These are phyloP conservation scores for Magallana gigas DNA, from an alignment of 1,140 invertebrate species.

Conservation along the genomic window DNA sequence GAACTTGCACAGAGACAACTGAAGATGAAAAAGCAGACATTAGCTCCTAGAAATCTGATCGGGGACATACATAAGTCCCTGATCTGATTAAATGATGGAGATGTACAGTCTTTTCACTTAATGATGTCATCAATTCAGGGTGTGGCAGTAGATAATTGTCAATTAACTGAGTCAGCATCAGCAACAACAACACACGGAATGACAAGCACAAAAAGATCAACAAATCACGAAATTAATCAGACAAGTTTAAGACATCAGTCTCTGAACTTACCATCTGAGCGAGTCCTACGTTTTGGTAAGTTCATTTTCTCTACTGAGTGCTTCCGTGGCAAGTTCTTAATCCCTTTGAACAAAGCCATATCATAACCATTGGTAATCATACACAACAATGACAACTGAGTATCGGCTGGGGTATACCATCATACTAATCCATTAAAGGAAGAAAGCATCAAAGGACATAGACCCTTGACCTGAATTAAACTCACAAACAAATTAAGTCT, in stretches of 20 bases:
- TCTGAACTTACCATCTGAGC: background rate
- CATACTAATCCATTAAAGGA: slow-evolving; percentile 13
- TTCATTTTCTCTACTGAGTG: slow-evolving; percentile 23
- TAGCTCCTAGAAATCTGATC: no score
- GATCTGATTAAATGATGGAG: no score
- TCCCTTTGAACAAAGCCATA: slow-evolving; percentile 25
- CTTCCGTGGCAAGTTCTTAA: slow-evolving; percentile 10
- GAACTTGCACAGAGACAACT: no score
- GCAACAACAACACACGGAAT: no score
- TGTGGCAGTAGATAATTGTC: no score
- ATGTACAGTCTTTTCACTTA: no score
- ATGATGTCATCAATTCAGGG: no score
- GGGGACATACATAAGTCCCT: no score
- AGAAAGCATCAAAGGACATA: background rate
- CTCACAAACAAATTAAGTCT: background rate
- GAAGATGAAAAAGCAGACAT: no score
- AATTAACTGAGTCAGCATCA: no score
- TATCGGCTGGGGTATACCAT: background rate
- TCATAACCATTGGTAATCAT: background rate
- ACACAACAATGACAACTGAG: background rate
- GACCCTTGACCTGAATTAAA: background rate
- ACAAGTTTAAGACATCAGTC: background rate
- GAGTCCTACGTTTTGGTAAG: slow-evolving; percentile 21
- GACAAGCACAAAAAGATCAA: no score
- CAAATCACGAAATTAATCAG: background rate